These are phyloP conservation scores for Tragopan temminckii DNA, from an alignment of 2,797 vertebrate genomes.

Conservation along the genomic window DNA sequence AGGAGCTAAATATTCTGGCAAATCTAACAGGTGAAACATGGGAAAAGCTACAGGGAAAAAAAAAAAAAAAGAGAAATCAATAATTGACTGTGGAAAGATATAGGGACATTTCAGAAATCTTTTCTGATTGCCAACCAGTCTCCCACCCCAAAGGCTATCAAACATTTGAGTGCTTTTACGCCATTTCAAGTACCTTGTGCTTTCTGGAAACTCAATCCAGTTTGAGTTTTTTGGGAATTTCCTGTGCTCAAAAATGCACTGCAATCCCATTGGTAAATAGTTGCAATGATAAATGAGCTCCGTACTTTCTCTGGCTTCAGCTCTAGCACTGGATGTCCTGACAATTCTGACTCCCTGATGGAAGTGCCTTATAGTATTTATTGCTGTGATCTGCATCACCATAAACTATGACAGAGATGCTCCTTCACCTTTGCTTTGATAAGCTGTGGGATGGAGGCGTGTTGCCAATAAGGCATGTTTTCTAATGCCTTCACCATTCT, in stretches of 20 bases:
- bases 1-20: slow-evolving; percentile 39
- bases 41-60: neutral
- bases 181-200: neutral
- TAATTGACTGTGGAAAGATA: fast-evolving
- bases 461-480: neutral
- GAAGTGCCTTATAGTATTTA: neutral
- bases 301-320: neutral
- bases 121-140: too few relatives aligned
- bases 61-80: neutral
- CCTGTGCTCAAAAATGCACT: neutral
- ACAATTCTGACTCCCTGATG: neutral
- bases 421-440: neutral
- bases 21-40: neutral
- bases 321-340: neutral
- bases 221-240: neutral
- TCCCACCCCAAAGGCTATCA: neutral
- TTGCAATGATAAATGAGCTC: neutral
- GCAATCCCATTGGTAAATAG: neutral
- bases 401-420: neutral
- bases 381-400: slow-evolving; percentile 1
- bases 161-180: neutral
- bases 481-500: slow-evolving; percentile 6
- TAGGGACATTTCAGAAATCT: neutral
- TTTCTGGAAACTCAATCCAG: neutral
- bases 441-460: neutral